phyloP scores from a whole-genome alignment of 2,113 vertebrate genomes.

The Piaya cayana region DNA sequence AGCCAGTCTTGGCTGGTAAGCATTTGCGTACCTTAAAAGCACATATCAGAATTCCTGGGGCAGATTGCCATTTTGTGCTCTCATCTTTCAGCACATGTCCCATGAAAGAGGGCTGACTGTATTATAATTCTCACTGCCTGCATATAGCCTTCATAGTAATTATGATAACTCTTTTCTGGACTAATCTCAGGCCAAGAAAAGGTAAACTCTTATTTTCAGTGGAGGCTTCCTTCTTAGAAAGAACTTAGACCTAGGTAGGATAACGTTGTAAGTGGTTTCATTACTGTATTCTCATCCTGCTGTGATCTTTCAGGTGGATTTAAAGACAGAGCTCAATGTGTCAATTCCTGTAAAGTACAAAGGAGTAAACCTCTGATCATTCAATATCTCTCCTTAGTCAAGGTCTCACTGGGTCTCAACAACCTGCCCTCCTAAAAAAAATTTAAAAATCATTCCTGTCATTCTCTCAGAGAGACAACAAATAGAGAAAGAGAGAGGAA shows the following conservation, averaged over 20 bases:
- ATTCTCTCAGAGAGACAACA: neutral
- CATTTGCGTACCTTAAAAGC: neutral
- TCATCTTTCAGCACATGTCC: neutral
- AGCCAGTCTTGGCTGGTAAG: neutral
- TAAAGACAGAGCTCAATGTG: neutral
- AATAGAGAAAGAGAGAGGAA: neutral
- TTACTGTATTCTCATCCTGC: neutral
- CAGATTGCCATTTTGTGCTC: neutral
- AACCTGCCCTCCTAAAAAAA: neutral
- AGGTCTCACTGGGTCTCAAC: neutral
- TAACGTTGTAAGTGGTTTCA: neutral
- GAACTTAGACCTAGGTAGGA: neutral
- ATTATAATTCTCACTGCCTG: neutral
- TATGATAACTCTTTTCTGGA: neutral
- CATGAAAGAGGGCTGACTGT: neutral
- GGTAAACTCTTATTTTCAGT: neutral
- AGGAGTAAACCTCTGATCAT: neutral
- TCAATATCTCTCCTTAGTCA: neutral
- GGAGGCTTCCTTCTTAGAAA: neutral
- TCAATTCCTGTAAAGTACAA: neutral
- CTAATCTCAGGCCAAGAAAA: neutral
- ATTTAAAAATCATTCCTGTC: neutral
- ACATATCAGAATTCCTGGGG: neutral
- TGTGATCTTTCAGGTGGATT: neutral
- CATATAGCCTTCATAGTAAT: neutral